Conservation (phyloP, 2,113 vertebrate species). For the Zosterops lateralis region DNA sequence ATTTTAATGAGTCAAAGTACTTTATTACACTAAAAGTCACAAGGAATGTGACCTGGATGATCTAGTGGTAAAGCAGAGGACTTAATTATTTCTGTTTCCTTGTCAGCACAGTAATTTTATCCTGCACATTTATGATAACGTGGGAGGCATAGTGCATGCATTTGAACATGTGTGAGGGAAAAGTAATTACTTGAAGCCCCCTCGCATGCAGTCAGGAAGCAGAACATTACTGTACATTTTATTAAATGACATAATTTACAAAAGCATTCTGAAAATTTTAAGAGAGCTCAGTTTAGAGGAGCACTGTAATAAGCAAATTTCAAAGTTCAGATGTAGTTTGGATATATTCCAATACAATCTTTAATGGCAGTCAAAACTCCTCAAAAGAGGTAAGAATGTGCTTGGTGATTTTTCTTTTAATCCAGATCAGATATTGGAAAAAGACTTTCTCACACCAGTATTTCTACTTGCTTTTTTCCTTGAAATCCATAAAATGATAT, state of each 20-base stretch:
- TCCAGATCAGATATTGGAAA: neutral
- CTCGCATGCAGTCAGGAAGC: neutral
- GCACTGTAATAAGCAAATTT: neutral
- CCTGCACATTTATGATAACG: neutral
- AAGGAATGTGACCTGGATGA: neutral
- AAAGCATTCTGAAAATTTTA: neutral
- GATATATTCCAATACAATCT: neutral
- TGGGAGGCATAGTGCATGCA: neutral
- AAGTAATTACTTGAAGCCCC: neutral
- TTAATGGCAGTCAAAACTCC: neutral
- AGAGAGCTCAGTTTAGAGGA: neutral
- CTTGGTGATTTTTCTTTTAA: neutral
- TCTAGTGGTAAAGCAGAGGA: neutral
- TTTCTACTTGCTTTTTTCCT: neutral
- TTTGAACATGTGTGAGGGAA: conserved; percentile 9
- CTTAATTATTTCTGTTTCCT: conserved; percentile 36
- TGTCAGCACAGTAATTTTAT: conserved; percentile 10
- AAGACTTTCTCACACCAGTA: neutral
- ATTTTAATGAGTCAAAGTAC: neutral
- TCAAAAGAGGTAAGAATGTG: neutral
- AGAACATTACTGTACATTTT: neutral
- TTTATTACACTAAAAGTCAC: neutral
- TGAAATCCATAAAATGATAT: neutral
- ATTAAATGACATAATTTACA: neutral
- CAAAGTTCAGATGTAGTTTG: neutral